Evolutionary conservation across 2,888 invertebrate genomes (phyloP), one percentile per base, ranked within the genome.

Genomic region (Strigamia maritima): DNA sequence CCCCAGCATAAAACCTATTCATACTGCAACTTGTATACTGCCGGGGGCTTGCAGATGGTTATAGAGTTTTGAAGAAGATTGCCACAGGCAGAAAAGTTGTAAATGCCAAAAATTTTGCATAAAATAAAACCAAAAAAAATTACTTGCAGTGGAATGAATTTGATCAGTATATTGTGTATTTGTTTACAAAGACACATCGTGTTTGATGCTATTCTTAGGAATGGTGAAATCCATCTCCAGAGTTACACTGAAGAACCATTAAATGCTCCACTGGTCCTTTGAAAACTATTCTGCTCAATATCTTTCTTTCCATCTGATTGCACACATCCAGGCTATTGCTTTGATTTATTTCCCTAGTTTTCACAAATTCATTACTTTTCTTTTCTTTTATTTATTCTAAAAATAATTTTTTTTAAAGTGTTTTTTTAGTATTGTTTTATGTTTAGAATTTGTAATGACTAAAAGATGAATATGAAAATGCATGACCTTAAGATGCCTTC

Each of bases 241-340:
- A 54, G 54, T 54, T 54, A 54, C 54, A 54, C 54, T 19, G 19
- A 54, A 54, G 54, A 54, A 19, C 54, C 54, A 54, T 54, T 54
- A 54, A 54, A 54, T 54, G 54, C 54, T 54, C 54, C 54, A 54
- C 19, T 54, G 54, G 54, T 54, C 54, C 54, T 54, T 54, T 54
- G 54, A 54, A 54, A 54, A 54, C 54, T 54, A 19, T 54, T 54
- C 54, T 54, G 54, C 54, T 54, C 54, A 54, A 54, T 54, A 54
- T 54, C 54, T 54, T 54, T 54, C 54, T 54, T 54, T 54, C 54
- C 54, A 19, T 54, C 8, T 54, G 54, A 54, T 54, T 54, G 54
- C 54, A 54, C 54, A 19, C 54, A 54, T 54, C 54, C 54, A n/a
- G 54, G 54, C 54, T 54, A 54, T 54, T 54, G 54, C 19, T 54